Base-by-base conservation (phyloP, 2,797 vertebrate genomes). In the Typhlichthys subterraneus region DNA sequence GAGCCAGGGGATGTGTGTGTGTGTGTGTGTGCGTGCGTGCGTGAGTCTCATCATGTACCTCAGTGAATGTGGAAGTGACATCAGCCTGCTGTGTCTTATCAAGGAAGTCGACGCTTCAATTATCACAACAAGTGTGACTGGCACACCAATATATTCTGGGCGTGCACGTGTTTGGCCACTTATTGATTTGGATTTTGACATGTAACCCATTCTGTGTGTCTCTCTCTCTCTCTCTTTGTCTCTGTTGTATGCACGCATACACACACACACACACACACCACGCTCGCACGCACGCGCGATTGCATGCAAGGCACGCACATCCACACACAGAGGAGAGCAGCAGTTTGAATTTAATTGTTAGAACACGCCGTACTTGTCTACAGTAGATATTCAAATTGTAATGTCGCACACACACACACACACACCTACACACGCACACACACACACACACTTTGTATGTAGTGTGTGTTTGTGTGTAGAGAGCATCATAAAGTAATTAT, bases 101-200 rank as follows among this genome's bases (percentile, higher is more conserved):
- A 72, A 47, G 45, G 75, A 17, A 69, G 69, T 72, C 86, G 89
- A 85, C 75, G 81, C 80, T 90, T 92, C 82, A 89, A 86, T 88
- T 85, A 90, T 76, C 53, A 87, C 84, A 75, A 82, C 84, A 75
- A 82, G 80, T 86, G 83, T 84, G 68, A 72, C 76, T 60, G 72
- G 48, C 53, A 12, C 72, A 53, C 45, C 46, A n/a, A 29, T 82
- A 82, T 73, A 80, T 86, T 82, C 79, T 57, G 59, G 63, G 68
- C 70, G 62, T 33, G 53, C 7, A 42, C 54, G 57, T 46, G 57
- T 47, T 38, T 56, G 54, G 50, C 12, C 38, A 29, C 56, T 19
- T 29, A 19, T 53, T 11, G 8, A 53, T 19, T 11, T 64, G 19
- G 19, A 23, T 23, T 23, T 23, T 66, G 54, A 57, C 61, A 62